A percentile compares a stretch with the other conserved stretches of the same genome.
Evolutionary conservation across 2,113 vertebrate species (phyloP).

Genomic region (Zingel zingel): DNA sequence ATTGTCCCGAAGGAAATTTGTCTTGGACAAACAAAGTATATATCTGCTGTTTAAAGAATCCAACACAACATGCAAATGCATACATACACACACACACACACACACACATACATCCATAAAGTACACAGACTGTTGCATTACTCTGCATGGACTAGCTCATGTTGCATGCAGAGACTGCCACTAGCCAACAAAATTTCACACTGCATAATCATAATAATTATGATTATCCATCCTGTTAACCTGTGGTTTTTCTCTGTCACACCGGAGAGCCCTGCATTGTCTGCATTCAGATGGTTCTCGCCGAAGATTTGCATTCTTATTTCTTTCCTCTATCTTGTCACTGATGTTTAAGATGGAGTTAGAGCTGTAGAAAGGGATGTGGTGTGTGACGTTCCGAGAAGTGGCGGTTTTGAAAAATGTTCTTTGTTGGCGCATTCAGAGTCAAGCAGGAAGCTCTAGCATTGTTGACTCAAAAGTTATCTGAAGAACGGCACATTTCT

Average conservation of each 20-base stretch:
- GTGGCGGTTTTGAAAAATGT: neutral
- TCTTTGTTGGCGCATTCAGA: neutral
- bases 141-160: too few relatives aligned
- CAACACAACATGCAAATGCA: too few relatives aligned
- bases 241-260: conserved; percentile 14
- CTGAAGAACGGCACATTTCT: neutral
- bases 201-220: too few relatives aligned
- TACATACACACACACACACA: too few relatives aligned
- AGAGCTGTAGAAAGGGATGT: neutral
- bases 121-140: too few relatives aligned
- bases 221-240: neutral
- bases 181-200: too few relatives aligned
- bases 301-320: neutral
- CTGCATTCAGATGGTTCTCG: neutral
- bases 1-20: too few relatives aligned
- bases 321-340: conserved; percentile 15
- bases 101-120: too few relatives aligned
- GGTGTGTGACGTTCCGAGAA: neutral
- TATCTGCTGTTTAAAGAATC: too few relatives aligned
- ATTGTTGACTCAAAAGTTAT: neutral
- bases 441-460: neutral
- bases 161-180: too few relatives aligned
- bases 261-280: neutral
- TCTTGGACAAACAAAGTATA: too few relatives aligned
- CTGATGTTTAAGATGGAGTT: neutral